phyloP scores from a whole-genome alignment of 1,140 invertebrate species.

The Chironomus striatipennis region DNA sequence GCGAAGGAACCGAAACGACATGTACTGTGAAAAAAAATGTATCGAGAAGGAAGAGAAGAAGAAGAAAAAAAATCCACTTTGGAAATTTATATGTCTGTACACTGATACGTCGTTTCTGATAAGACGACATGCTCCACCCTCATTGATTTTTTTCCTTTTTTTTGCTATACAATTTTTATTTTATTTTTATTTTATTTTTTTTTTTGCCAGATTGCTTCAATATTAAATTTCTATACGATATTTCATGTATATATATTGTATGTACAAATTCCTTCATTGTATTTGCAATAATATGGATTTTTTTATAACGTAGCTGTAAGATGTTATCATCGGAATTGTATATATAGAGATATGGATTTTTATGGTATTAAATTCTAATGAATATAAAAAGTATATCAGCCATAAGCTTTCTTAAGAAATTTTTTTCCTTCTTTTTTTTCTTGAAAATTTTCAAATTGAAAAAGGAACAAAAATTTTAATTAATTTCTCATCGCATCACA shows the following conservation, averaged over 20 bases:
- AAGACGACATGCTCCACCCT: slow-evolving; percentile 23
- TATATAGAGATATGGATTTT: too few relatives aligned
- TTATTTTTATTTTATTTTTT: not conserved
- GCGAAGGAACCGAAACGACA: not conserved
- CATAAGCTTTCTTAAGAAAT: not conserved
- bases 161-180: not conserved
- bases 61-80: slow-evolving; percentile 6
- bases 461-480: not conserved
- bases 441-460: not conserved
- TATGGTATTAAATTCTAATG: too few relatives aligned
- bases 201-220: slow-evolving; percentile 16
- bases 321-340: too few relatives aligned
- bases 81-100: slow-evolving; percentile 23
- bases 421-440: not conserved
- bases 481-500: slow-evolving; percentile 4
- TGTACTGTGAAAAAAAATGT: not conserved
- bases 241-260: too few relatives aligned
- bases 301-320: too few relatives aligned
- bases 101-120: slow-evolving; percentile 23
- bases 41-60: slow-evolving; percentile 1
- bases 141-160: slow-evolving; percentile 10
- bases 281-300: too few relatives aligned
- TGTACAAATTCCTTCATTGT: too few relatives aligned
- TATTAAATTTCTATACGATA: not conserved
- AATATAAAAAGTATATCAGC: not conserved